phyloP scores from a whole-genome alignment of 2,888 invertebrate species.

The Rosalia funebris region DNA sequence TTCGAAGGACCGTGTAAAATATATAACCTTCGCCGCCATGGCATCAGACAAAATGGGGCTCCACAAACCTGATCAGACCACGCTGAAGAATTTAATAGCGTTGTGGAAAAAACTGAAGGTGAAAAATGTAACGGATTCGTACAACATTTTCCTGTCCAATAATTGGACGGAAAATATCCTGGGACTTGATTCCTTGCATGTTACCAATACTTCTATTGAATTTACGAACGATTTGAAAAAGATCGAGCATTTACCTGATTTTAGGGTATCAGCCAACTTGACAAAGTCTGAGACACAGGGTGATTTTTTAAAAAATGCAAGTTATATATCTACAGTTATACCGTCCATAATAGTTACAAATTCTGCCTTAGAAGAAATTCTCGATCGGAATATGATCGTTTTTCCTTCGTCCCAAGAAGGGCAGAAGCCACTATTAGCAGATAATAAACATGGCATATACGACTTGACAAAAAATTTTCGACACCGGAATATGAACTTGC shows the following conservation, averaged over 20 bases:
- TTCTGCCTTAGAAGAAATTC: neutral
- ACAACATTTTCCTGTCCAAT: neutral
- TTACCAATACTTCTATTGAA: neutral
- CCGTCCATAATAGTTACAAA: neutral
- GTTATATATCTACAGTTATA: neutral
- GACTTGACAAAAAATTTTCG: too few relatives aligned
- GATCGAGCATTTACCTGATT: too few relatives aligned
- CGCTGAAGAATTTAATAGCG: neutral
- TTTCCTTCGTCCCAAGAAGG: neutral
- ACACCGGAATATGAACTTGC: neutral
- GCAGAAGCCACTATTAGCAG: neutral
- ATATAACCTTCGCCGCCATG: neutral
- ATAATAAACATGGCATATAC: neutral
- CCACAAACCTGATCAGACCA: neutral
- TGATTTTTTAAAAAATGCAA: neutral
- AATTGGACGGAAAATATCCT: neutral
- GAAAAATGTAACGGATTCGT: neutral
- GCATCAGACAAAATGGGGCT: neutral
- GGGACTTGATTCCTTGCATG: neutral
- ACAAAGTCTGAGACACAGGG: neutral
- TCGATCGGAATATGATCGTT: neutral
- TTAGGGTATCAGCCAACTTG: neutral
- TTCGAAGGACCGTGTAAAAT: neutral
- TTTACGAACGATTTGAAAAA: neutral
- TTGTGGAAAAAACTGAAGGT: neutral